Base-by-base conservation (phyloP, 2,797 vertebrate genomes). In the Eulemur rubriventer region DNA sequence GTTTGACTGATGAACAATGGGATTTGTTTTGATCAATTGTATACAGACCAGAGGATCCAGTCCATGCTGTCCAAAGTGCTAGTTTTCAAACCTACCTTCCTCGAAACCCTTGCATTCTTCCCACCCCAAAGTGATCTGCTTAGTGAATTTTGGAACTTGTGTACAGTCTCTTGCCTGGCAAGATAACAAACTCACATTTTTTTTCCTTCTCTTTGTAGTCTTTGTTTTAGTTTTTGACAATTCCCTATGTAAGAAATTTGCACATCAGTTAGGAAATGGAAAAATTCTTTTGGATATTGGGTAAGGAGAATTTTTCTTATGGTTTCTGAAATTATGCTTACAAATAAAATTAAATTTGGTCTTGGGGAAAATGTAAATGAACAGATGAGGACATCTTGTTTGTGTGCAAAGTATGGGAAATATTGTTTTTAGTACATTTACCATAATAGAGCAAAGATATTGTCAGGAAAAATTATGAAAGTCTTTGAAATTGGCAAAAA, bases 281-380 rank as follows among this genome's bases (percentile, higher is more conserved):
- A 67, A 67, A 55, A 20, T 89, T 96, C 88, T 93, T 87, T 91
- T 50, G 24, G 16, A 61, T 80, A 3, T 65, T 96, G n/a, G 26
- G 2, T 80, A 52, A 80, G 67, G 10, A 70, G 3, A 2, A 13
- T 7, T 80, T 83, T 93, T 70, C 57, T 80, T 87, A 87, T 4
- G 12, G 9, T n/a, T 92, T 90, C 46, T 73, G 50, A 88, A 90
- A 94, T 80, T 59, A 41, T 80, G 63, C 33, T 79, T 50, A 50
- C n/a, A 55, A 26, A 96, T 87, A 61, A 24, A 93, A 83, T 38
- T 59, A 87, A 38, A 0, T 82, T 33, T 79, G 20, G 8, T 50
- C 20, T 70, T 88, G 41, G 81, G 46, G 38, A 63, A 12, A 91
- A 72, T 80, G 12, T 17, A 28, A 50, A 43, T 26, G 46, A 79